These are phyloP conservation scores for Coremacera marginata DNA, from an alignment of 2,888 invertebrate genomes.

Conservation along the genomic window DNA sequence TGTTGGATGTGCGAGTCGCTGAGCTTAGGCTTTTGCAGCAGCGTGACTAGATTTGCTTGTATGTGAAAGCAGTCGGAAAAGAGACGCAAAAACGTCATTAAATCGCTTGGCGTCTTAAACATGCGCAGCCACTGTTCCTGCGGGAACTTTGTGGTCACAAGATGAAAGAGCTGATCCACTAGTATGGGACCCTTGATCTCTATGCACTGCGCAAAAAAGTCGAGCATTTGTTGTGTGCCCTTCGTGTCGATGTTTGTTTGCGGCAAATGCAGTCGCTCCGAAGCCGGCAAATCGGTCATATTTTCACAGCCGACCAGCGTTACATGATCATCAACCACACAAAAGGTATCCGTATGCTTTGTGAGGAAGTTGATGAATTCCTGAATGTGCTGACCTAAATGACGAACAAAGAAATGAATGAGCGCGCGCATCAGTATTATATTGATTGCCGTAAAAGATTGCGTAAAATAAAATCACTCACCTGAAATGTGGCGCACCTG, in stretches of 20 bases:
- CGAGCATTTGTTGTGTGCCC: slow-evolving; percentile 83
- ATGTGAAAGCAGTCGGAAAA: slow-evolving; percentile 96
- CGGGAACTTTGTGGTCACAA: slow-evolving; percentile 81
- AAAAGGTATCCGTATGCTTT: slow-evolving; percentile 87
- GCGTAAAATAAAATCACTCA: slow-evolving; percentile 39
- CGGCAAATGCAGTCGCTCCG: slow-evolving; percentile 77
- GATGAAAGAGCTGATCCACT: slow-evolving; percentile 88
- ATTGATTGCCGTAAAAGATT: not conserved
- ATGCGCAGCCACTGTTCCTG: slow-evolving; percentile 86
- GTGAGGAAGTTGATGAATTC: slow-evolving; percentile 92
- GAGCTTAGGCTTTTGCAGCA: slow-evolving; percentile 82
- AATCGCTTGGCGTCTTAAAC: slow-evolving; percentile 91
- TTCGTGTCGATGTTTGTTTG: slow-evolving; percentile 85
- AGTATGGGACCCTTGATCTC: slow-evolving; percentile 85
- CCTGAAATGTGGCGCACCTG: slow-evolving; percentile 97
- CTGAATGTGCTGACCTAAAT: slow-evolving; percentile 85
- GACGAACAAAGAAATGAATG: not conserved
- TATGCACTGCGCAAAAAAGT: slow-evolving; percentile 86
- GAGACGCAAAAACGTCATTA: slow-evolving; percentile 90
- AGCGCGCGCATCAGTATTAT: not conserved
- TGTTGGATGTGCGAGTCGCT: slow-evolving; percentile 71
- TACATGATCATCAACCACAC: slow-evolving; percentile 87
- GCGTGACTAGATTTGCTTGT: slow-evolving; percentile 89
- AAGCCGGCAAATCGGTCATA: slow-evolving; percentile 77
- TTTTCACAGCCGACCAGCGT: slow-evolving; percentile 80